Evolutionary conservation across 2,797 vertebrate genomes (phyloP), one percentile per base, ranked within the genome.

Genomic region (Danio tinwini): DNA sequence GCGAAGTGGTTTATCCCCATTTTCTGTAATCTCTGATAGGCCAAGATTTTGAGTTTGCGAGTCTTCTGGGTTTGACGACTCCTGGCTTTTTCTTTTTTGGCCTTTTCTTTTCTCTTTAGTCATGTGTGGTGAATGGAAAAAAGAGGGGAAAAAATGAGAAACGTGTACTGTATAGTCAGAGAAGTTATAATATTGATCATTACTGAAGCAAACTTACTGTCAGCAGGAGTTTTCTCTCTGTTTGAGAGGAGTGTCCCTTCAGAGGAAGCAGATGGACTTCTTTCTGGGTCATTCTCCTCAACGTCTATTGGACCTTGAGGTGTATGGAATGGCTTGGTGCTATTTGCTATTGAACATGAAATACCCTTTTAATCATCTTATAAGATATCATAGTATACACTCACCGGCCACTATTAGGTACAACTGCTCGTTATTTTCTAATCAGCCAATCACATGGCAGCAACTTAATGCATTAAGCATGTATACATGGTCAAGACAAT

Each of bases 61-160:
- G 6, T 58, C 62, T n/a, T 84, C 59, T 1, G 72, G 5, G 6
- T 53, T 39, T 17, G 61, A 21, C 10, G 29, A 69, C 6, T 83
- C 74, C 7, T 9, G 62, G 47, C 6, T 55, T 16, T 55, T 55
- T 13, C 7, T 58, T 1, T 69, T 86, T 64, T 8, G 11, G n/a
- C 68, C 56, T 39, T 76, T 75, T 5, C 10, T 77, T 7, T 17
- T 81, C 6, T 86, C 88, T 92, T 82, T n/a, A 58, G 16, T 9
- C 1, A 14, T n/a, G 0, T 56, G 21, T 5, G 44, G 1, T 50
- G 0, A 40, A 9, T 16, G 2, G 21, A 49, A 61, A 21, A 10
- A 55, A 14, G 16, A 4, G 47, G 6, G 49, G 2, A 16, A n/a
- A 5, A 6, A 65, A 47, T 29, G 29, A 40, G 0, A 3, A 13